phyloP scores from a whole-genome alignment of 2,113 vertebrate genomes.

The Ifrita kowaldi region DNA sequence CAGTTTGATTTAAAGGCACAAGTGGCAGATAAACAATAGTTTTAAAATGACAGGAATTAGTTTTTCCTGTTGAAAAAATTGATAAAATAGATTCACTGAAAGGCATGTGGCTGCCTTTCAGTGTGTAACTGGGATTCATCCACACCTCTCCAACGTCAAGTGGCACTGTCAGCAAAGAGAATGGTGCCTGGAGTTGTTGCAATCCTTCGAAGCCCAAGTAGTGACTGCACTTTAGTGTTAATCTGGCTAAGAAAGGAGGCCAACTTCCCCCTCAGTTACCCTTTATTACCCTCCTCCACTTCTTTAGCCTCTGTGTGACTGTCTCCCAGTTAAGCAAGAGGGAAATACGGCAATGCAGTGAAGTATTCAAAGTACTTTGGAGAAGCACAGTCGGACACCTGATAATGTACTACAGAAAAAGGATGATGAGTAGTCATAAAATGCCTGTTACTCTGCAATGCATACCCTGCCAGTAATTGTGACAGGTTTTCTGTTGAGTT shows the following conservation, averaged over 20 bases:
- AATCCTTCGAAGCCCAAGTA: background rate
- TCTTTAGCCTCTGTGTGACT: background rate
- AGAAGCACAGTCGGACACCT: background rate
- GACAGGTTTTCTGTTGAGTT: background rate
- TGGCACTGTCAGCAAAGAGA: background rate
- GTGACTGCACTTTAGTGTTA: background rate
- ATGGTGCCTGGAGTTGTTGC: background rate
- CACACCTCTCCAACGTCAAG: accelerated
- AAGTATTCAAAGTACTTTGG: background rate
- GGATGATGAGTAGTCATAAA: background rate
- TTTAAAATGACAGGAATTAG: background rate
- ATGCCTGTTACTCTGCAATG: background rate
- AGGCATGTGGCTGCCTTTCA: background rate
- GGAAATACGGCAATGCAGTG: background rate
- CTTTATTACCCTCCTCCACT: background rate
- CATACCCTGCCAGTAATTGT: background rate
- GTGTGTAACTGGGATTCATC: background rate
- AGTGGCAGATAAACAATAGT: background rate
- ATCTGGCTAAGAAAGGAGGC: background rate
- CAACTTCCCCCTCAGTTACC: background rate
- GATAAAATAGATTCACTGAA: background rate
- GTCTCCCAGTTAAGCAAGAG: background rate
- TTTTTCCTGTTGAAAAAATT: background rate
- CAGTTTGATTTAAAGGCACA: background rate
- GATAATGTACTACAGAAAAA: background rate